These are phyloP conservation scores for Bembecia ichneumoniformis DNA, from an alignment of 2,888 invertebrate species.

Conservation along the genomic window DNA sequence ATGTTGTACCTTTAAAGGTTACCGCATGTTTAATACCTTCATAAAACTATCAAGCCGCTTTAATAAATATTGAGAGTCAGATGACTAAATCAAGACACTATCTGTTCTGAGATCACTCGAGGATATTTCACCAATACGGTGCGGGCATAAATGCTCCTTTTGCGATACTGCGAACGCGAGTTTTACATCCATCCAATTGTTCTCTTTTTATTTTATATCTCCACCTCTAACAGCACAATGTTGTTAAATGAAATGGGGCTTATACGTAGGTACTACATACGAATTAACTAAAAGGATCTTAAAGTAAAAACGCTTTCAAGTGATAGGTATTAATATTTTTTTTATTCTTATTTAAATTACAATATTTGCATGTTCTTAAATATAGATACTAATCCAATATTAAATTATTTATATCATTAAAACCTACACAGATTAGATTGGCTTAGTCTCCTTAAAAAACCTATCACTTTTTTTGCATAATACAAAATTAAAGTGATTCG, in stretches of 20 bases:
- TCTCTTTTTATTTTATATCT: neutral
- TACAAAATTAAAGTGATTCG: too few relatives aligned
- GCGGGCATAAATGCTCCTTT: neutral
- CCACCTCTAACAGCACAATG: neutral
- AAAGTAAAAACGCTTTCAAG: too few relatives aligned
- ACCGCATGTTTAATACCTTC: constrained; percentile 11
- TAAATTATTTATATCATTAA: too few relatives aligned
- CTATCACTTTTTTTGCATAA: too few relatives aligned
- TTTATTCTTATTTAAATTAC: too few relatives aligned
- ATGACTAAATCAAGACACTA: constrained; percentile 61
- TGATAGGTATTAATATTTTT: too few relatives aligned
- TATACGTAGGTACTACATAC: too few relatives aligned
- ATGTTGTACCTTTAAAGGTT: neutral
- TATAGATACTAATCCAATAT: too few relatives aligned
- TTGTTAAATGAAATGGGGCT: neutral
- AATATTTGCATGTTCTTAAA: too few relatives aligned
- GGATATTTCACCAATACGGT: constrained; percentile 18
- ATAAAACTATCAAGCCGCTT: constrained; percentile 44
- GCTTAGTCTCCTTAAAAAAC: too few relatives aligned
- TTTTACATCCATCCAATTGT: neutral
- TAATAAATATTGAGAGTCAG: constrained; percentile 46
- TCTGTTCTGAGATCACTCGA: constrained; percentile 45
- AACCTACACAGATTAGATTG: too few relatives aligned
- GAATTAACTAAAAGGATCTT: too few relatives aligned
- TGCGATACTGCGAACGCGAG: neutral